Evolutionary conservation across 1,140 invertebrate species (phyloP).

Genomic region (Lepidurus arcticus): DNA sequence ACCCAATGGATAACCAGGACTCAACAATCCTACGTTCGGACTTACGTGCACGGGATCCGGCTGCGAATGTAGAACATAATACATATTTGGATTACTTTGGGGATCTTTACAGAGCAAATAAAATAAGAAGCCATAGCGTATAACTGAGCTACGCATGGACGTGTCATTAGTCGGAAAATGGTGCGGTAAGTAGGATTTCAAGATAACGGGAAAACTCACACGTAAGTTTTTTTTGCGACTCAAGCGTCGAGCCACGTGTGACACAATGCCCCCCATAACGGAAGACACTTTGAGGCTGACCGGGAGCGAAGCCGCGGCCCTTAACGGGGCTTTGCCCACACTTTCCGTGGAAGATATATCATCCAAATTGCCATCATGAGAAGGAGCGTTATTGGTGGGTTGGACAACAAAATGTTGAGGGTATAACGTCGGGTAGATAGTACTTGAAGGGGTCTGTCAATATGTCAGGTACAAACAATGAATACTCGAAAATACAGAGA

Average conservation of each 20-base stretch:
- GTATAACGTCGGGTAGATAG: slow-evolving; percentile 30
- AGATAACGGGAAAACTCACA: slow-evolving; percentile 16
- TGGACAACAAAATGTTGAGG: slow-evolving; percentile 10
- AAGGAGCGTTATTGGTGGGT: slow-evolving; percentile 15
- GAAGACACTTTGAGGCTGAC: slow-evolving; percentile 23
- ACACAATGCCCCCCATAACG: slow-evolving; percentile 6
- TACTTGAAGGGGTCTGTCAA: slow-evolving; percentile 23
- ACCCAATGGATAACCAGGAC: slow-evolving; percentile 30
- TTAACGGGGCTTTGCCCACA: slow-evolving; percentile 21
- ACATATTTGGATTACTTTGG: neutral
- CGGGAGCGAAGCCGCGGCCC: slow-evolving; percentile 26
- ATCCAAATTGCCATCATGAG: slow-evolving; percentile 21
- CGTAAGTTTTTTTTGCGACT: slow-evolving; percentile 27
- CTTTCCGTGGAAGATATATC: slow-evolving; percentile 23
- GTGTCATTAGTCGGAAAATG: slow-evolving; percentile 16
- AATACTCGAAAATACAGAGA: neutral
- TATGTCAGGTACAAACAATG: neutral
- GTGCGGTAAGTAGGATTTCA: slow-evolving; percentile 6
- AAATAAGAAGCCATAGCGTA: neutral
- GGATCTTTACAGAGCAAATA: neutral
- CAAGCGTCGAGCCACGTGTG: slow-evolving; percentile 26
- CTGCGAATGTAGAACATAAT: neutral
- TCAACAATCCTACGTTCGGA: slow-evolving; percentile 29
- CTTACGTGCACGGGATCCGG: slow-evolving; percentile 33
- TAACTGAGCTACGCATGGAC: neutral